Percentiles rank a stretch among this genome's conserved stretches.
Conservation (phyloP, 2,113 vertebrate genomes). For the Thryonomys swinderianus region DNA sequence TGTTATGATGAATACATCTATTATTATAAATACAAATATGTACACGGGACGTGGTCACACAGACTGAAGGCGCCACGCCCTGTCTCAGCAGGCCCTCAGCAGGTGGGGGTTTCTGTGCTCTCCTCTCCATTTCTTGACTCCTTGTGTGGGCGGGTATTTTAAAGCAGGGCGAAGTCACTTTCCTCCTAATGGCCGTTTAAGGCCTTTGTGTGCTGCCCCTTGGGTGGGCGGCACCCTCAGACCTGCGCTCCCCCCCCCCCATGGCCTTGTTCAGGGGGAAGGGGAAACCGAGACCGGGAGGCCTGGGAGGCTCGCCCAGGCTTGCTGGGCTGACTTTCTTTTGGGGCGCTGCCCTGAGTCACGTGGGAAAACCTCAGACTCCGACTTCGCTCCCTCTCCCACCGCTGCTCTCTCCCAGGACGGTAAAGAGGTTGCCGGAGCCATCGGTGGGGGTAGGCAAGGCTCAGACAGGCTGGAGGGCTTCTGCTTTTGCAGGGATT, state of each 20-base stretch:
- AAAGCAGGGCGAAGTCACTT: not conserved
- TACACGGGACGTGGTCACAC: not conserved
- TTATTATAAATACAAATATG: conserved; percentile 66
- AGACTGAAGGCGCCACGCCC: not conserved
- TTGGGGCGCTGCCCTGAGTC: conserved; percentile 41
- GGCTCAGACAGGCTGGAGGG: not conserved
- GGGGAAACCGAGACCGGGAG: not conserved
- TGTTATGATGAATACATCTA: conserved; percentile 37
- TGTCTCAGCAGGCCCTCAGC: not conserved
- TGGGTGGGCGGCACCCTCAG: not conserved
- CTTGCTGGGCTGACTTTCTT: conserved; percentile 1
- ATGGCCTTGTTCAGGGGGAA: not conserved
- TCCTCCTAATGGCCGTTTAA: not conserved
- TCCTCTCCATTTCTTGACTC: conserved; percentile 2
- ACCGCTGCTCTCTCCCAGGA: not conserved
- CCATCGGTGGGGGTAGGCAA: not conserved
- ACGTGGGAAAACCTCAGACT: conserved; percentile 44
- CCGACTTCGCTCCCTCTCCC: not conserved
- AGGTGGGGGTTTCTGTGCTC: not conserved
- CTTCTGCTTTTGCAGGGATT: not conserved
- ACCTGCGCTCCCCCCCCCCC: not conserved
- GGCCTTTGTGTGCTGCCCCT: not conserved
- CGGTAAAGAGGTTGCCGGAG: not conserved
- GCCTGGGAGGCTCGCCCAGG: not conserved
- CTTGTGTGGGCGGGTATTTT: not conserved